Evolutionary conservation across 1,140 invertebrate genomes (phyloP).

Genomic region (Sarcophaga peregrina): DNA sequence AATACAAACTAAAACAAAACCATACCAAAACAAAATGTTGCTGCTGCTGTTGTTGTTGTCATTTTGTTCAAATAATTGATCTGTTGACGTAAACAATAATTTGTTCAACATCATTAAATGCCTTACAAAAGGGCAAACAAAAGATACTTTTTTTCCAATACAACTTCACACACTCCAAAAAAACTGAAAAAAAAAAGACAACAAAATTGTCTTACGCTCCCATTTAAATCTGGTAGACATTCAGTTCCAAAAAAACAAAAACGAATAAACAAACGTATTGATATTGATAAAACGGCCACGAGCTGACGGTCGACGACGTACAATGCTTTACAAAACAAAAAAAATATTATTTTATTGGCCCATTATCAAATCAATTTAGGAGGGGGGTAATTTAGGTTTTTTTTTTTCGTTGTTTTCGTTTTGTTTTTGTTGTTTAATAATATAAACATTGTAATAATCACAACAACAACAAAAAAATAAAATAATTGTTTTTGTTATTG

Average conservation of each 20-base stretch:
- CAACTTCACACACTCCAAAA: background rate
- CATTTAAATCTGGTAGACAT: background rate
- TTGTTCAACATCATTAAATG: conserved; percentile 19
- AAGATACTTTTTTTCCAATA: too few species aligned
- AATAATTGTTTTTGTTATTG: background rate
- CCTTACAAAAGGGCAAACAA: background rate
- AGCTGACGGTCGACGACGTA: too few species aligned
- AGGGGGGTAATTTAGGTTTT: conserved; percentile 13
- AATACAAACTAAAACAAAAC: background rate
- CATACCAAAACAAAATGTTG: background rate
- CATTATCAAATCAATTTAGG: background rate
- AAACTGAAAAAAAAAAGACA: background rate
- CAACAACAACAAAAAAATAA: background rate
- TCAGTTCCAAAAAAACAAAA: background rate
- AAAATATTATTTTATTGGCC: background rate
- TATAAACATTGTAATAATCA: conserved; percentile 13
- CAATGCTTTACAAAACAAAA: too few species aligned
- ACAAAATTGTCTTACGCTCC: background rate
- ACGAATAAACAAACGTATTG: background rate
- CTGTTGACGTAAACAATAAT: background rate
- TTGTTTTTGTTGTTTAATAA: background rate
- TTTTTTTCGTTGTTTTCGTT: background rate
- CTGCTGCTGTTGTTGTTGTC: too few species aligned
- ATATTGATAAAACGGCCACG: too few species aligned
- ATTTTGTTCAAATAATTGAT: conserved; percentile 9